phyloP scores from a whole-genome alignment of 2,797 vertebrate genomes.

The Champsocephalus gunnari region DNA sequence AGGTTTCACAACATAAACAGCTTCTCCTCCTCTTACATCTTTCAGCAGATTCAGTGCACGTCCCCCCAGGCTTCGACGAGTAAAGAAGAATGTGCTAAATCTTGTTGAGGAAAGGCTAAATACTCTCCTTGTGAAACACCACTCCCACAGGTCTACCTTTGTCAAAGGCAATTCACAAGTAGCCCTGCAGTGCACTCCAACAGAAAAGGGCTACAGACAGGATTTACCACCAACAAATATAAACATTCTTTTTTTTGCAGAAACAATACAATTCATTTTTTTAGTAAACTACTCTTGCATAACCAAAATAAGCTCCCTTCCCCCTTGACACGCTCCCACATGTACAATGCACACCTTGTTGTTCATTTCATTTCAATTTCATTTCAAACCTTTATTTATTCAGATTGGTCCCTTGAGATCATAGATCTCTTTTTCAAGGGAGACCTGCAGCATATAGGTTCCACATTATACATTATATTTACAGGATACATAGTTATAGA shows the following conservation, averaged over 20 bases:
- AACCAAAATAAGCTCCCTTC: conserved; percentile 26
- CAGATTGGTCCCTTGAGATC: too few relatives aligned
- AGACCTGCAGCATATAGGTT: too few relatives aligned
- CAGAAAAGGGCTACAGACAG: conserved; percentile 10
- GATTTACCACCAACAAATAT: background rate
- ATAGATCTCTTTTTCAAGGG: too few relatives aligned
- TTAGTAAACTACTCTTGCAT: conserved; percentile 29
- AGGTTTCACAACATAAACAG: conserved; percentile 63
- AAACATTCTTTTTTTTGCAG: background rate
- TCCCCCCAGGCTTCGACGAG: conserved; percentile 61
- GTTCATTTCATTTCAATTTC: too few relatives aligned
- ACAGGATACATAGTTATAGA: too few relatives aligned
- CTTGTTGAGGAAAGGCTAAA: conserved; percentile 68
- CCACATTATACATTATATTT: too few relatives aligned
- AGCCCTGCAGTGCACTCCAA: conserved; percentile 16
- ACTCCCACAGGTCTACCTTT: conserved; percentile 70
- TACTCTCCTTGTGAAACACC: conserved; percentile 71
- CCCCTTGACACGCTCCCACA: conserved; percentile 43
- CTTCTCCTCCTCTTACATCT: conserved; percentile 57
- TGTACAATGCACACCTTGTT: conserved; percentile 43
- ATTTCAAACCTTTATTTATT: too few relatives aligned
- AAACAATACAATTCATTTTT: conserved; percentile 25
- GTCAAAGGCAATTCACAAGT: conserved; percentile 40
- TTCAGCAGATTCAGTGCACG: conserved; percentile 63
- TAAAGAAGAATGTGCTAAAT: conserved; percentile 74